phyloP scores from a whole-genome alignment of 2,113 vertebrate genomes.

The Galeopterus variegatus region DNA sequence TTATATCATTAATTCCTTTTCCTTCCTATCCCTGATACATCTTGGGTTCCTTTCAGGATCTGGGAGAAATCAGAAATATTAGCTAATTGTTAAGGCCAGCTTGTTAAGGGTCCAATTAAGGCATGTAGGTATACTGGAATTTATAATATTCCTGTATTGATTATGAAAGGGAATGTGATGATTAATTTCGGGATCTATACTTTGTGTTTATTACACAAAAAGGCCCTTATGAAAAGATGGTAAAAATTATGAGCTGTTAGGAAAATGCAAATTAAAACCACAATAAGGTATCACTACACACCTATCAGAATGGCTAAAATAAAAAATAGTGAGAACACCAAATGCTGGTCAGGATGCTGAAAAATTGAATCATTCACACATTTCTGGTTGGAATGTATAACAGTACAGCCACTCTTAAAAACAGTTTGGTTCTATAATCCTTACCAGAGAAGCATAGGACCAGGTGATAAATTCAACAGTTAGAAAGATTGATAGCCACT shows the following conservation, averaged over 20 bases:
- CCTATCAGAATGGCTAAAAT: no score
- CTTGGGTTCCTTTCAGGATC: not conserved
- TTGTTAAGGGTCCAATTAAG: not conserved
- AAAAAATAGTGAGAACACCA: no score
- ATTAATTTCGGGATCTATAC: not conserved
- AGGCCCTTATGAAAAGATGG: no score
- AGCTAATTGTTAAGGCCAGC: not conserved
- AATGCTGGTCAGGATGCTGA: no score
- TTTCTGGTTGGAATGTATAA: no score
- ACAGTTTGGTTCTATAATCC: not conserved
- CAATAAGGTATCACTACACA: no score
- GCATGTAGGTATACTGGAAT: not conserved
- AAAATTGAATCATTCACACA: no score
- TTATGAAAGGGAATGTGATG: not conserved
- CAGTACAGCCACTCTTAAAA: no score
- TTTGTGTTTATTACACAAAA: not conserved
- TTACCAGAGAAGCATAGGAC: not conserved
- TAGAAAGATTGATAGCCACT: not conserved
- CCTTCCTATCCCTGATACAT: not conserved
- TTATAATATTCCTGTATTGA: not conserved
- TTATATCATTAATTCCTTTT: not conserved
- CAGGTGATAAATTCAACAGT: slow-evolving; percentile 21
- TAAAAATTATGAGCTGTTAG: no score
- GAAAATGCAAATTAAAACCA: no score
- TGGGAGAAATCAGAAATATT: slow-evolving; percentile 28